phyloP scores from a whole-genome alignment of 1,140 invertebrate genomes.

The Arctopsyche grandis region DNA sequence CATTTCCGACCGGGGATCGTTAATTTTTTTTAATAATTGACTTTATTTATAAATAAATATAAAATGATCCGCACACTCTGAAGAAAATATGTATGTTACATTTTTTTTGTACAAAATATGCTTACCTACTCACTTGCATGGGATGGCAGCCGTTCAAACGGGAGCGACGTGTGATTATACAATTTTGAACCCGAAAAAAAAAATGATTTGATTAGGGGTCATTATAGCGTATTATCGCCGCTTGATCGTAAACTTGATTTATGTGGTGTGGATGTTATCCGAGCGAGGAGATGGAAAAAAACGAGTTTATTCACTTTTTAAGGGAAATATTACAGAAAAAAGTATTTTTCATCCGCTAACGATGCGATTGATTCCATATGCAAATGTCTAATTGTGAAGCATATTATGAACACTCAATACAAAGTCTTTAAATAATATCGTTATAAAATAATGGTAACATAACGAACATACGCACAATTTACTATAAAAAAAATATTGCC shows the following conservation, averaged over 20 bases:
- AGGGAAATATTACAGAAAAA: not conserved
- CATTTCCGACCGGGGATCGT: not conserved
- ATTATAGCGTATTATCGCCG: slow-evolving; percentile 34
- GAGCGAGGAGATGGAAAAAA: not conserved
- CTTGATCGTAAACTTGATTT: slow-evolving; percentile 43
- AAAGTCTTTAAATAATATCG: no score
- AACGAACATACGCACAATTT: no score
- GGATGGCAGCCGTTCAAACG: slow-evolving; percentile 9
- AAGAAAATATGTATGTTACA: no score
- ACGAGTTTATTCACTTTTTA: not conserved
- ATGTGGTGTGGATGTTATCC: slow-evolving; percentile 14
- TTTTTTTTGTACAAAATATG: no score
- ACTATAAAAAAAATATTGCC: no score
- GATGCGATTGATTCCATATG: not conserved
- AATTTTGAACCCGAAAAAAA: slow-evolving; percentile 22
- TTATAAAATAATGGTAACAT: no score
- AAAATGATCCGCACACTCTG: no score
- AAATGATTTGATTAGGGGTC: slow-evolving; percentile 40
- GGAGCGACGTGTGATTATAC: slow-evolving; percentile 32
- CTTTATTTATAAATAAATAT: no score
- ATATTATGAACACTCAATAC: no score
- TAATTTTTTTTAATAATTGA: not conserved
- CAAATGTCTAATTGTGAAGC: not conserved
- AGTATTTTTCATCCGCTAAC: not conserved
- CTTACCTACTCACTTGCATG: not conserved